Base-by-base conservation (phyloP, 1,140 invertebrate species). In the Pseudomyrmex dendroicus region DNA sequence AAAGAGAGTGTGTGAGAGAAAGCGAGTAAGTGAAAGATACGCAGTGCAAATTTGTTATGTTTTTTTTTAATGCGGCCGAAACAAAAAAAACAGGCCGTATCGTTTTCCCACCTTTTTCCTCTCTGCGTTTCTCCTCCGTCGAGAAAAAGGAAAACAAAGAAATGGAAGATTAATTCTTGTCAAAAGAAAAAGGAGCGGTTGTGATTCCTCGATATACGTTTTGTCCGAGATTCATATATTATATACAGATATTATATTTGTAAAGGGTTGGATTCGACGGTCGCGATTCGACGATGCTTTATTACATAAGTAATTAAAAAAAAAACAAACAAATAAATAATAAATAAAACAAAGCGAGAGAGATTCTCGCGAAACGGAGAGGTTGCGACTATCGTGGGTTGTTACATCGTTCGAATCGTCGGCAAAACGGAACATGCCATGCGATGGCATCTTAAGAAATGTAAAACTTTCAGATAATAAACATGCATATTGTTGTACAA, bases 401-500 rank as follows among this genome's bases (percentile, higher is more conserved):
- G 77, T 86, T 85, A 72, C 80, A 63, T 54, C 83, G 83, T 87
- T 90, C 84, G 89, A 91, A 89, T 92, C 87, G 57, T 8, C 17
- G 62, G 54, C 91, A 85, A 76, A 35, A 35, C 86, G 76, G 88
- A 84, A 82, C 74, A 87, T 84, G 89, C 88, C 87, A 70, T 89
- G 86, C 84, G 84, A 89, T 91, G 86, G 90, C 90, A 92, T 93
- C 91, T 88, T 91, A 73, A 90, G 35, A 92, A 89, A 93, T 94
- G 90, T 91, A 92, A 89, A 88, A 92, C 91, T 92, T 93, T 93
- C 90, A 92, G 89, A 93, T 92, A 94, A 94, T 94, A 94, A 94
- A 94, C 90, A 92, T 93, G 90, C 92, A 92, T 94, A 93, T 93
- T 94, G 91, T 93, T 94, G 92, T 93, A 93, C 88, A 92, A 87